Evolutionary conservation across 2,797 vertebrate species (phyloP).

Genomic region (Malurus splendens): DNA sequence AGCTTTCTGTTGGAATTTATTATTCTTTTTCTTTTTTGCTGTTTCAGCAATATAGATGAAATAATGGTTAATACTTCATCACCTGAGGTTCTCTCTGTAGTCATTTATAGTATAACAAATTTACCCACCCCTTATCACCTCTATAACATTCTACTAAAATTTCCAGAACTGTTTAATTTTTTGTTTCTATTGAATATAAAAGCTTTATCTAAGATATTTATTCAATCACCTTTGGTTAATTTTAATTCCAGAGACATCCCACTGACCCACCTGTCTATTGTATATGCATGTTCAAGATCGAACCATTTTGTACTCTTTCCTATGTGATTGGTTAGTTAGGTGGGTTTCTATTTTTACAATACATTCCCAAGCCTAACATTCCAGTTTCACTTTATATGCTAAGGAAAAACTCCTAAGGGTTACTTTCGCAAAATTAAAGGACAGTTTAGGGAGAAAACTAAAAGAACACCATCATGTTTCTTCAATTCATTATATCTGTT

Average conservation of each 20-base stretch:
- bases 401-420: background rate
- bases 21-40: background rate
- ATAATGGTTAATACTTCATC: slow-evolving; percentile 60
- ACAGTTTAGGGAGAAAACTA: background rate
- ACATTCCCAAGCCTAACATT: background rate
- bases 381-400: background rate
- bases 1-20: background rate
- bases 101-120: slow-evolving; percentile 29
- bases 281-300: background rate
- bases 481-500: background rate
- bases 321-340: background rate
- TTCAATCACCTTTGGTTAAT: background rate
- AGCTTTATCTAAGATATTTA: background rate
- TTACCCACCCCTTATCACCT: slow-evolving; percentile 1
- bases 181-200: background rate
- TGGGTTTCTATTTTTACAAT: background rate
- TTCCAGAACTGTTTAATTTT: slow-evolving; percentile 38
- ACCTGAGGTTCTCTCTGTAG: slow-evolving; percentile 39
- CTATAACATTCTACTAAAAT: slow-evolving; percentile 10
- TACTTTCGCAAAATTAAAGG: background rate
- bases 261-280: background rate
- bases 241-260: background rate
- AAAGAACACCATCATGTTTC: background rate
- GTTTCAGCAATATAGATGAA: slow-evolving; percentile 48
- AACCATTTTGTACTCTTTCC: background rate